A percentile compares a stretch with the other conserved stretches of the same genome.
Conservation (phyloP, 1,140 invertebrate species). For the Cotesia typhae region DNA sequence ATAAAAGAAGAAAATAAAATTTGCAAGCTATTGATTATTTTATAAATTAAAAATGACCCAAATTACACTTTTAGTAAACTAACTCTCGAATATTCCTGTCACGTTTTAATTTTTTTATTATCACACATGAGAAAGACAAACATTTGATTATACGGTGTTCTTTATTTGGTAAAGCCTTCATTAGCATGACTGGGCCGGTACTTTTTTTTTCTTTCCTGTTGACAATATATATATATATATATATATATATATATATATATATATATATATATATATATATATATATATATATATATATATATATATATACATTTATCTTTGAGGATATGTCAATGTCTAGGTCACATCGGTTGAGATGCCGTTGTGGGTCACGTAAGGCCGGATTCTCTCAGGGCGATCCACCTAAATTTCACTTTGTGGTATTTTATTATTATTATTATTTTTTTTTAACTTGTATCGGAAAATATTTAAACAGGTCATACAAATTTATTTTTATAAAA, state of each 20-base stretch:
- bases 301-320: constrained; percentile 15
- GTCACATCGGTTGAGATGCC: constrained; percentile 43
- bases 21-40: too few species aligned
- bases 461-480: background rate
- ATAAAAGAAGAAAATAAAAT: too few species aligned
- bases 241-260: constrained; percentile 11
- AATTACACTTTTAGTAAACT: too few species aligned
- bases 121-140: too few species aligned
- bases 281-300: background rate
- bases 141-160: too few species aligned
- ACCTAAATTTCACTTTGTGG: constrained; percentile 46
- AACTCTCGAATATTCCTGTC: too few species aligned
- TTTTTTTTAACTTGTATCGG: background rate
- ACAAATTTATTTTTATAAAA: background rate
- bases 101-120: too few species aligned
- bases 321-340: constrained; percentile 47
- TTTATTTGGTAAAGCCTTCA: too few species aligned
- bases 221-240: constrained; percentile 1
- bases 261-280: constrained; percentile 11
- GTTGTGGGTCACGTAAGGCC: constrained; percentile 35
- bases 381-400: constrained; percentile 30
- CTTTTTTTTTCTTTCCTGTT: too few species aligned
- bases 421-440: constrained; percentile 14
- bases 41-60: too few species aligned
- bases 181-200: too few species aligned